Percentiles rank a stretch among this genome's conserved stretches.
Conservation (phyloP, 2,888 invertebrate species). For the Tiliacea aurago region DNA sequence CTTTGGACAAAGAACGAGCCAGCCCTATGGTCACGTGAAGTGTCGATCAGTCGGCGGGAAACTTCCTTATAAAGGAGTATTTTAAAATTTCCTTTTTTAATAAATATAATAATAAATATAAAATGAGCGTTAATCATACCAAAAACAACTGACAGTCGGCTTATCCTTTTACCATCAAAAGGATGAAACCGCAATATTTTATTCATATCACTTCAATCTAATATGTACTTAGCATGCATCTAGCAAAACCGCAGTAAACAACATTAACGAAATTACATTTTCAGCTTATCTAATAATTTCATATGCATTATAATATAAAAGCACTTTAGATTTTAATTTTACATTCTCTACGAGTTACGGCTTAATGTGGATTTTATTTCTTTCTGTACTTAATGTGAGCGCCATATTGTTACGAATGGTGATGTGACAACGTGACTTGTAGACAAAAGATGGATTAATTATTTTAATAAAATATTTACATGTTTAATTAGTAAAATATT, state of each 20-base stretch:
- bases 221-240: constrained; percentile 54
- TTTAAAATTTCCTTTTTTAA: constrained; percentile 4
- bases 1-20: no score
- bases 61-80: neutral
- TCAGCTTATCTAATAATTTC: constrained; percentile 65
- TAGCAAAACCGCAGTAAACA: constrained; percentile 41
- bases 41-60: no score
- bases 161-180: constrained; percentile 29
- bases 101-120: no score
- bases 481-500: neutral
- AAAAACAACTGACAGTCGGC: constrained; percentile 14
- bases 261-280: constrained; percentile 74
- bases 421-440: constrained; percentile 18
- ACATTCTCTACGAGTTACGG: constrained; percentile 58
- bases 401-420: constrained; percentile 60
- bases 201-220: constrained; percentile 46
- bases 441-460: neutral
- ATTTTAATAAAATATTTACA: neutral
- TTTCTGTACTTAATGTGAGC: constrained; percentile 53
- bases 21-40: no score
- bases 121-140: no score
- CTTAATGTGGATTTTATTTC: constrained; percentile 70
- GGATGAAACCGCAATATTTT: constrained; percentile 58
- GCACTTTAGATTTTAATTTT: constrained; percentile 69
- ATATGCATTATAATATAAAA: constrained; percentile 66